Conservation (phyloP, 2,113 vertebrate genomes). For the Tor tambroides region DNA sequence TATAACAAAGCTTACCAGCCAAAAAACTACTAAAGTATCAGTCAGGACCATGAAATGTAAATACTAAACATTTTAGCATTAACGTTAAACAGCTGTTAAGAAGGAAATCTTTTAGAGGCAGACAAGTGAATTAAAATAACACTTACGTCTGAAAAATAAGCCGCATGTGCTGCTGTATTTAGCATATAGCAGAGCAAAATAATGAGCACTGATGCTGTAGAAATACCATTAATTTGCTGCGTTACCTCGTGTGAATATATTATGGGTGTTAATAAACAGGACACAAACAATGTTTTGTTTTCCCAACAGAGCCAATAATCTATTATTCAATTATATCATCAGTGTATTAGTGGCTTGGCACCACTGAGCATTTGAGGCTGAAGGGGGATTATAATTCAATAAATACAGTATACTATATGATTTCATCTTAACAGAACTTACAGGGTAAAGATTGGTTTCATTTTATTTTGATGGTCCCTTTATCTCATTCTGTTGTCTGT, state of each 20-base stretch:
- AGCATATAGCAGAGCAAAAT: background rate
- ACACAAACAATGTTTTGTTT: background rate
- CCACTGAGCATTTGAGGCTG: conserved; percentile 1
- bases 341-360: background rate
- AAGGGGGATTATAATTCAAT: background rate
- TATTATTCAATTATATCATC: background rate
- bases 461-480: too few species aligned
- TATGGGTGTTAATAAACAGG: background rate
- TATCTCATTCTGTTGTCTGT: too few species aligned
- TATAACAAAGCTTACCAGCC: too few species aligned
- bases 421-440: background rate
- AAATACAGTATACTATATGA: background rate
- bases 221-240: background rate
- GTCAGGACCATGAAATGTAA: too few species aligned
- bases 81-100: too few species aligned
- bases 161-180: background rate
- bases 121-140: background rate
- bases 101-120: too few species aligned
- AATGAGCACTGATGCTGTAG: background rate
- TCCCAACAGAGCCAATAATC: background rate
- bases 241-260: background rate
- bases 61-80: too few species aligned
- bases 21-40: background rate
- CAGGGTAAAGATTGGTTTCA: too few species aligned
- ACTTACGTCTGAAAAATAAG: background rate